A percentile compares a stretch with the other conserved stretches of the same genome.
Conservation (phyloP, 2,888 invertebrate genomes). For the Tenthredo livida region DNA sequence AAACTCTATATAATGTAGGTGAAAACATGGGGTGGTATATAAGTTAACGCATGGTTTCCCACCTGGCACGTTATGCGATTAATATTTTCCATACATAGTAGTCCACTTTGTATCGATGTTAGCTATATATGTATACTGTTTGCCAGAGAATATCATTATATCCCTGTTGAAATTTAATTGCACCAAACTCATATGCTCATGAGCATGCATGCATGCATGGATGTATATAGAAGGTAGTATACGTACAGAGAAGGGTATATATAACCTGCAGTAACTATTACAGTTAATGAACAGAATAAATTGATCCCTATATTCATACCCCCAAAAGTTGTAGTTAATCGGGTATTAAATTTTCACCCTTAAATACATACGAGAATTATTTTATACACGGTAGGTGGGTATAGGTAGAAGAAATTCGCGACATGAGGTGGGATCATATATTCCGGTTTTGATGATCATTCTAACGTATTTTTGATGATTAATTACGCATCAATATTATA, state of each 20-base stretch:
- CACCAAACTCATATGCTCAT: background rate
- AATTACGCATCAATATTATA: background rate
- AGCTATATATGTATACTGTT: background rate
- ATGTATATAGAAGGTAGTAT: background rate
- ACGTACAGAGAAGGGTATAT: background rate
- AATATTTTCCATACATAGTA: constrained; percentile 24
- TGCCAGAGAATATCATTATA: constrained; percentile 26
- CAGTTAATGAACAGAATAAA: constrained; percentile 4
- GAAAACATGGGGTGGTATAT: constrained; percentile 10
- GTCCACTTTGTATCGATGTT: constrained; percentile 12
- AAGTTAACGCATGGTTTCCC: constrained; percentile 42
- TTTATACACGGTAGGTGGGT: too few species aligned
- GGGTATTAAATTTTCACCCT: background rate
- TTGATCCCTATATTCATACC: background rate
- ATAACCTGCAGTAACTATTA: background rate
- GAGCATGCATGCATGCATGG: background rate
- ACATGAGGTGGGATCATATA: too few species aligned
- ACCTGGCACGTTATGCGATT: constrained; percentile 10
- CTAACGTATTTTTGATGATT: background rate
- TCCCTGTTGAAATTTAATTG: constrained; percentile 5
- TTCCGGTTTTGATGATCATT: background rate
- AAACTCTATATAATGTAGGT: background rate
- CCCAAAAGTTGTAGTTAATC: background rate
- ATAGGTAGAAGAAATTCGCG: too few species aligned
- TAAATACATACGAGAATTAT: background rate